Evolutionary conservation across 2,888 invertebrate genomes (phyloP), one percentile per base, ranked within the genome.

Genomic region (Melinopterus prodromus): DNA sequence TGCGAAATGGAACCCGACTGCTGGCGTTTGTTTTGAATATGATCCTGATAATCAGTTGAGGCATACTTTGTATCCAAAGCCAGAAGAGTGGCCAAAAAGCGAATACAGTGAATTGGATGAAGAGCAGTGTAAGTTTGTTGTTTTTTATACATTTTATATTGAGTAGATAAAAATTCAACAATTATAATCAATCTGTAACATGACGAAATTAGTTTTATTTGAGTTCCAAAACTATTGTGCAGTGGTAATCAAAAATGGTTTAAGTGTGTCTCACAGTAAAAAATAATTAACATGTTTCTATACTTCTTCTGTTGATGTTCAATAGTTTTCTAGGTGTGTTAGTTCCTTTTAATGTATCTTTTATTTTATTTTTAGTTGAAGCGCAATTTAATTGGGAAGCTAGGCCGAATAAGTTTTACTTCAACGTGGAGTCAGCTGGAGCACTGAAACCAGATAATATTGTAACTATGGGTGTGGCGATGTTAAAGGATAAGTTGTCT

Each of bases 1-100:
- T 90, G 99, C 99, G 0, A 99, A 99, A 89, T 99, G 99, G 99
- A 99, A 99, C 90, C 99, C 99, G 3, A 99, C 99, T 0, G 97
- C 97, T 77, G 99, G 99, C 71, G 99, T 99, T 0, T 96, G 96
- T 77, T 99, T 99, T 90, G 99, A 99, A 89, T 99, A 99, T 90
- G 99, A 99, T 90, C 99, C 99, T 0, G 99, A 99, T 87, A 99
- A 99, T 90, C 91, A 96, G 0, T 96, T 99, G 93, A 92, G 98
- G 70, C 99, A 99, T 87, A 99, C 99, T 2, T 91, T 98, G 69
- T 98, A 92, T 85, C 98, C 99, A 0, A 98, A 97, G 88, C 98
- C 99, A 3, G 98, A 99, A 86, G 99, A 99, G 89, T 99, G 99
- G 99, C 99, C 99, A 0, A 98, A 98, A 89, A 99, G 98, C 90